Evolutionary conservation across 2,113 vertebrate genomes (phyloP).

Genomic region (Shinisaurus crocodilurus): DNA sequence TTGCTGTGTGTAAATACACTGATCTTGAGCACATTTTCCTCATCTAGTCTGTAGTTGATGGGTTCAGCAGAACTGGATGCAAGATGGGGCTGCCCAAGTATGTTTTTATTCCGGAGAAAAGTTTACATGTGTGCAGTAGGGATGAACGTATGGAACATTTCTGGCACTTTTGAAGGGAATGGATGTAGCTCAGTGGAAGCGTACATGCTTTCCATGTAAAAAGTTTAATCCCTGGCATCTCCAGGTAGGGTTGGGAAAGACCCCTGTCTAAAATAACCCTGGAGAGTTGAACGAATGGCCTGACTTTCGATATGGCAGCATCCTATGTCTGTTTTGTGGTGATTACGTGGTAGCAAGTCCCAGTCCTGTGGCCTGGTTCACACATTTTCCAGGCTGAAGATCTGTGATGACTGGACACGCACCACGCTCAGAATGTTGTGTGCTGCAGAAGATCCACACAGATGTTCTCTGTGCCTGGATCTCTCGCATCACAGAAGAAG

Average conservation of each 20-base stretch:
- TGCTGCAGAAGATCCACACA: too few relatives aligned
- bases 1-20: neutral
- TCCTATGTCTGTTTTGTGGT: neutral
- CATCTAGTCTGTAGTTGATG: neutral
- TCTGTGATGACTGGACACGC: neutral
- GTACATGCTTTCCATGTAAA: neutral
- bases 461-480: too few relatives aligned
- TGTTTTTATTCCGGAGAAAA: neutral
- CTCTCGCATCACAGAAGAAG: too few relatives aligned
- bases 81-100: neutral
- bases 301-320: neutral
- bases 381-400: neutral
- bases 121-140: neutral
- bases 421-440: neutral
- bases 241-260: neutral
- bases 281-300: neutral
- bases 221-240: neutral
- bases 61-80: neutral
- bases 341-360: neutral
- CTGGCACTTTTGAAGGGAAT: neutral
- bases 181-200: neutral
- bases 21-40: neutral
- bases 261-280: neutral
- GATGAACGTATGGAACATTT: neutral
- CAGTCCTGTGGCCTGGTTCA: neutral